A percentile compares a stretch with the other conserved stretches of the same genome.
Conservation (phyloP, 2,888 invertebrate genomes). For the Ophion obscuratus region DNA sequence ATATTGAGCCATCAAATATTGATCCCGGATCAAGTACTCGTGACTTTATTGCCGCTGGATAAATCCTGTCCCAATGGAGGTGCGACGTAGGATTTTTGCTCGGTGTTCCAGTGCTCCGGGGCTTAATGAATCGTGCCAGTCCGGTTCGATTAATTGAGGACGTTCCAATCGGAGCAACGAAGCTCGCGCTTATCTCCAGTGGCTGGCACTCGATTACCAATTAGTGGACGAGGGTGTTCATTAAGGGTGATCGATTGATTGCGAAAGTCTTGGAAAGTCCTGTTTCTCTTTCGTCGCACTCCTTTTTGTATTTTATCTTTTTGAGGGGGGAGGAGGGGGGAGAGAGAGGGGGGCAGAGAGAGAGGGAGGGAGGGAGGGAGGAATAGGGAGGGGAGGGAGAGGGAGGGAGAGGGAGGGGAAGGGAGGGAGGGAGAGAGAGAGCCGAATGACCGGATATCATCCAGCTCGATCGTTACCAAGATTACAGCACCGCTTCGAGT, state of each 20-base stretch:
- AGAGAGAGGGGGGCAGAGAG: neutral
- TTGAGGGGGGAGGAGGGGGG: neutral
- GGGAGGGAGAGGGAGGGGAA: neutral
- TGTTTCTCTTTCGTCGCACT: neutral
- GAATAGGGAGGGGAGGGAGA: slow-evolving; percentile 4
- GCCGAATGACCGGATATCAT: slow-evolving; percentile 57
- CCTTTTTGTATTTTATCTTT: too few relatives aligned
- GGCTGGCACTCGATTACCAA: slow-evolving; percentile 58
- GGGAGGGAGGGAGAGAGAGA: neutral
- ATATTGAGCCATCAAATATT: too few relatives aligned
- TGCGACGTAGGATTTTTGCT: too few relatives aligned
- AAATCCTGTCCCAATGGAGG: too few relatives aligned
- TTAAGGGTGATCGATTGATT: slow-evolving; percentile 57
- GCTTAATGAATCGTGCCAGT: too few relatives aligned
- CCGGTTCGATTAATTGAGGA: too few relatives aligned
- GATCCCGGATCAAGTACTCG: too few relatives aligned
- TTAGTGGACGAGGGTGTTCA: slow-evolving; percentile 55
- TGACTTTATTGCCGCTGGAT: too few relatives aligned
- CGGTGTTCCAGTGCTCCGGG: too few relatives aligned
- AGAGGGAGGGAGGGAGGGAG: neutral
- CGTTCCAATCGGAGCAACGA: neutral
- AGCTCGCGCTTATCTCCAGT: neutral
- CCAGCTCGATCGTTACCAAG: slow-evolving; percentile 35
- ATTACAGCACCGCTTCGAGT: slow-evolving; percentile 19
- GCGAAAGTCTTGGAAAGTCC: slow-evolving; percentile 8